Percentiles rank a stretch among this genome's conserved stretches.
These are phyloP conservation scores for Athripsodes cinereus DNA, from an alignment of 2,888 invertebrate genomes.

Conservation along the genomic window DNA sequence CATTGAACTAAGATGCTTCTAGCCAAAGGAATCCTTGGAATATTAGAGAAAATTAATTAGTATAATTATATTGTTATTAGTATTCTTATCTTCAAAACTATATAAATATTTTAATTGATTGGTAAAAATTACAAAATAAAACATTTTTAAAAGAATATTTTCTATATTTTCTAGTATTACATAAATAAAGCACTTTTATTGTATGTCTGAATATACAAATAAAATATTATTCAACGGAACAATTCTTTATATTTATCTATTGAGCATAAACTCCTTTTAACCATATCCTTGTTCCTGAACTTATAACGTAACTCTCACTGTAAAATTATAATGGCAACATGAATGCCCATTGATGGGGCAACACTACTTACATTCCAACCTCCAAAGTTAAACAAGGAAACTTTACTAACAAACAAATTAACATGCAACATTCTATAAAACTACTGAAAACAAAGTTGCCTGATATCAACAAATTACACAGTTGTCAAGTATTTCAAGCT, in stretches of 20 bases:
- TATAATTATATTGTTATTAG: too few relatives aligned
- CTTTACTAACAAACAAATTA: too few relatives aligned
- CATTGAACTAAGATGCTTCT: slow-evolving; percentile 7
- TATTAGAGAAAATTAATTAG: too few relatives aligned
- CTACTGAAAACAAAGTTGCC: too few relatives aligned
- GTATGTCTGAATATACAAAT: not conserved
- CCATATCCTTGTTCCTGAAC: not conserved
- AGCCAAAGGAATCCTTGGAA: too few relatives aligned
- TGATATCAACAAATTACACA: too few relatives aligned
- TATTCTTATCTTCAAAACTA: too few relatives aligned
- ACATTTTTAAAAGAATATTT: slow-evolving; percentile 2
- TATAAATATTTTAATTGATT: not conserved
- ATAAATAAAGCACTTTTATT: slow-evolving; percentile 4
- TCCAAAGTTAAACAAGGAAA: too few relatives aligned
- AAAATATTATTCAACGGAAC: not conserved
- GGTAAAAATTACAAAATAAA: too few relatives aligned
- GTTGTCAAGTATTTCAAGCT: too few relatives aligned
- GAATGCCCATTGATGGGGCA: too few relatives aligned
- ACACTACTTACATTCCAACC: not conserved
- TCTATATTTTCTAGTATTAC: slow-evolving; percentile 5
- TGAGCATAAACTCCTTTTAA: not conserved
- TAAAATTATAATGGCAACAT: not conserved
- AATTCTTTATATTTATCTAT: slow-evolving; percentile 2
- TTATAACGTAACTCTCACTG: not conserved
- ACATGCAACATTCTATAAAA: too few relatives aligned